Base-by-base conservation (phyloP, 2,797 vertebrate genomes). In the Sylvilagus floridanus region DNA sequence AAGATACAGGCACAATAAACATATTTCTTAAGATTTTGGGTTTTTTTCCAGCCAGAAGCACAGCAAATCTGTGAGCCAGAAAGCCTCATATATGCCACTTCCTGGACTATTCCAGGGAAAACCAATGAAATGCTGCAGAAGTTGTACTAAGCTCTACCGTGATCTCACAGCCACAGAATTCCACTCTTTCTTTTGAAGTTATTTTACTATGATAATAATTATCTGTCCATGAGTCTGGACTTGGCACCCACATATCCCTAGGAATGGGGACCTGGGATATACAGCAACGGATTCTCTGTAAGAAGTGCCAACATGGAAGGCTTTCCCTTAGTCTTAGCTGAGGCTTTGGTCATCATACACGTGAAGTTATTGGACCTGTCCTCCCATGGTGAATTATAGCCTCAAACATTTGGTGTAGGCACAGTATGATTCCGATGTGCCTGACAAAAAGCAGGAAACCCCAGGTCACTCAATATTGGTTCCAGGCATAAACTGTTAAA, bases 1-100 rank as follows among this genome's bases (percentile, higher is more conserved):
- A 97, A 97, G 97, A 98, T 96, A 98, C 47, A 92, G 93, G 91
- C 93, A 97, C 90, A 94, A 97, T 97, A 97, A 98, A 97, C 84
- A 95, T 86, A 89, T 54, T 96, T 96, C 95, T 98, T 97, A 85
- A 95, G 85, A 95, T 97, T 98, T 97, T 96, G 94, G 89, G 91
- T 9, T 92, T 96, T 94, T 95, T 97, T 97, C 95, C 91, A 90
- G n/a, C 86, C 88, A 97, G 94, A 96, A 96, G 95, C 13, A 84
- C 32, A 92, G 82, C 95, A 90, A 97, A 96, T 97, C 88, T 96
- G 63, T 79, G 91, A 98, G 92, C 96, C 98, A 98, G 94, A 98
- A 97, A 97, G 65, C 57, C 90, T 88, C 93, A 95, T 92, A 75
- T 94, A 96, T 94, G 96, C 88, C 93, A 95, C 96, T 97, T 85